Evolutionary conservation across 2,797 vertebrate genomes (phyloP).

Genomic region (Eulemur mongoz): DNA sequence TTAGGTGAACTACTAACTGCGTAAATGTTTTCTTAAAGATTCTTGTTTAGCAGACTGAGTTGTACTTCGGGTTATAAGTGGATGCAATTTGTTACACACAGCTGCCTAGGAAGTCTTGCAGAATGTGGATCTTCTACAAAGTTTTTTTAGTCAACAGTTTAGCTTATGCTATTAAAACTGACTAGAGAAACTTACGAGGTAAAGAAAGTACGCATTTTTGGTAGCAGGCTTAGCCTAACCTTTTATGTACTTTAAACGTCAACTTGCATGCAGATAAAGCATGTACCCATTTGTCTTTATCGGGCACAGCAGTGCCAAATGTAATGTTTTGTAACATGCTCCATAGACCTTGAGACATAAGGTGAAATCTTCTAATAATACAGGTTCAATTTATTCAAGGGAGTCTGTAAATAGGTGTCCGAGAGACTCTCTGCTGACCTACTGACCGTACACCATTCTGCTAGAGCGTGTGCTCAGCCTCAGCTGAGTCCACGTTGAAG

Average conservation of each 20-base stretch:
- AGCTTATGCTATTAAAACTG: neutral
- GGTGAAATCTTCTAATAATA: neutral
- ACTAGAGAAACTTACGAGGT: neutral
- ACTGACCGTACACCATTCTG: neutral
- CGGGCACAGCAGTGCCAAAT: neutral
- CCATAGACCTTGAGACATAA: neutral
- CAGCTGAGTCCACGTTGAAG: neutral
- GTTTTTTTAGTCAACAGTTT: neutral
- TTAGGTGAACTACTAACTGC: neutral
- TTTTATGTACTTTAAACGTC: neutral
- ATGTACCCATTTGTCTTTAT: neutral
- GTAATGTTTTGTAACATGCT: neutral
- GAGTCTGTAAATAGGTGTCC: neutral
- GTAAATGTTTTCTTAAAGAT: neutral
- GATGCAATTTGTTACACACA: neutral
- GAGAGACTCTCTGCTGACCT: neutral
- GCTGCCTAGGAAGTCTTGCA: neutral
- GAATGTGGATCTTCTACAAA: neutral
- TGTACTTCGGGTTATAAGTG: slow-evolving; percentile 21
- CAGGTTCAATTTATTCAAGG: neutral
- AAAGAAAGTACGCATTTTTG: neutral
- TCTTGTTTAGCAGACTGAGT: neutral
- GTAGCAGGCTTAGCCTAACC: neutral
- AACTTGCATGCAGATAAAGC: neutral
- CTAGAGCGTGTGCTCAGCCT: neutral